phyloP scores from a whole-genome alignment of 2,888 invertebrate genomes.

The Chouioia cunea region DNA sequence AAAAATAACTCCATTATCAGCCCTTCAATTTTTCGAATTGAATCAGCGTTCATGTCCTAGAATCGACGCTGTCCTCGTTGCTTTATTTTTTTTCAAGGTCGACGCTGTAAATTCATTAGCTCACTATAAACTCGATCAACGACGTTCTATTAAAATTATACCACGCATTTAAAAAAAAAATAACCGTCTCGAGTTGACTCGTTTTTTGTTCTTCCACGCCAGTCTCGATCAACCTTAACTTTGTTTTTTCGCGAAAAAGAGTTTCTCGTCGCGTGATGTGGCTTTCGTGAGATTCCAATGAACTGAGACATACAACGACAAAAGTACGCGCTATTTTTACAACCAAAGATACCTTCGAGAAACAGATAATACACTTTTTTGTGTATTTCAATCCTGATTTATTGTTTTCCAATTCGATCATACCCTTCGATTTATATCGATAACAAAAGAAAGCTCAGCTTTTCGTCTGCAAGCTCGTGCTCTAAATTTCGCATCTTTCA shows the following conservation, averaged over 20 bases:
- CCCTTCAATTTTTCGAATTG: background rate
- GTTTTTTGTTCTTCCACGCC: background rate
- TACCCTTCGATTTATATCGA: background rate
- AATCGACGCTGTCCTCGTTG: no score
- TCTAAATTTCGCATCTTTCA: slow-evolving; percentile 7
- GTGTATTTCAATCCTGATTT: background rate
- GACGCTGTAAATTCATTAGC: background rate
- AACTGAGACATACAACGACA: slow-evolving; percentile 9
- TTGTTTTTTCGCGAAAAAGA: slow-evolving; percentile 1
- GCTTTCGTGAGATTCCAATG: slow-evolving; percentile 2
- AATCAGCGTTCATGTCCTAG: background rate
- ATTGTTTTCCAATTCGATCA: background rate
- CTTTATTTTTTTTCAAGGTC: no score
- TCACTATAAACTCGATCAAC: background rate
- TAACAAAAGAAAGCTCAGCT: background rate
- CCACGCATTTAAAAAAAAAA: background rate
- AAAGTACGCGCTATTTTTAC: slow-evolving; percentile 17
- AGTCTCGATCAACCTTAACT: background rate
- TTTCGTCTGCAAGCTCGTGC: background rate
- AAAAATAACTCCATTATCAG: slow-evolving; percentile 1
- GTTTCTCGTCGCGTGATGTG: background rate
- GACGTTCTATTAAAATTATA: slow-evolving; percentile 8
- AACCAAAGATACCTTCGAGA: background rate
- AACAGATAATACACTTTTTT: no score
- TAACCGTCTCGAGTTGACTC: slow-evolving; percentile 2